These are phyloP conservation scores for Catharus minimus DNA, from an alignment of 2,113 vertebrate species.

Conservation along the genomic window DNA sequence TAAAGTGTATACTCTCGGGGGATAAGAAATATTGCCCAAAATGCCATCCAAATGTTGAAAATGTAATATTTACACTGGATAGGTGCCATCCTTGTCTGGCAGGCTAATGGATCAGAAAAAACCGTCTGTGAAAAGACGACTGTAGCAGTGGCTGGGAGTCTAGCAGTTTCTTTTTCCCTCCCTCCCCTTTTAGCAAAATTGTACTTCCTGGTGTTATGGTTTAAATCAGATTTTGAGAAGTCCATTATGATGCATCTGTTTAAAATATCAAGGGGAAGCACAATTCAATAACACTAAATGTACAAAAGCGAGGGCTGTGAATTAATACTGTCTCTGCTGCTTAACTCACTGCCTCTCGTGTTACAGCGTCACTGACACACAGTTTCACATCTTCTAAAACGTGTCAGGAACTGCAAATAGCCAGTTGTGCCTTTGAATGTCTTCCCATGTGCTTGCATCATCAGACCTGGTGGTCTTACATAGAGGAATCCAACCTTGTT, in stretches of 20 bases:
- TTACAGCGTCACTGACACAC: not conserved
- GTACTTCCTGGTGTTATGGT: slow-evolving; percentile 22
- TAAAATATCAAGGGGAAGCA: slow-evolving; percentile 35
- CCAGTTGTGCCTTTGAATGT: slow-evolving; percentile 42
- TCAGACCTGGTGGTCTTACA: slow-evolving; percentile 13
- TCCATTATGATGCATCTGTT: slow-evolving; percentile 33
- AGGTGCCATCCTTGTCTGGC: slow-evolving; percentile 8
- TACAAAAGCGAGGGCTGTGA: not conserved
- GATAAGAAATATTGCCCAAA: slow-evolving; percentile 13
- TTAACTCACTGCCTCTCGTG: not conserved
- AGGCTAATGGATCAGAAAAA: slow-evolving; percentile 51
- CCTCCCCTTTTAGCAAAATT: slow-evolving; percentile 19
- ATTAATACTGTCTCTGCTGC: not conserved
- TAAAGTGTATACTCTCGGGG: not conserved
- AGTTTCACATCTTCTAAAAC: slow-evolving; percentile 12
- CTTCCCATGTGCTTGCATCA: slow-evolving; percentile 41
- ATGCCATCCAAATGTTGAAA: slow-evolving; percentile 30
- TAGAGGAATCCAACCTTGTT: not conserved
- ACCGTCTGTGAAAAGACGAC: not conserved
- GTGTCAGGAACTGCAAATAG: slow-evolving; percentile 43
- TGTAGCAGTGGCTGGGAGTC: slow-evolving; percentile 19
- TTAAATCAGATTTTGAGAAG: slow-evolving; percentile 47
- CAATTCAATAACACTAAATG: not conserved
- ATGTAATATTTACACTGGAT: slow-evolving; percentile 47
- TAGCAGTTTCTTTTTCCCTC: not conserved